Evolutionary conservation across 2,113 vertebrate species (phyloP), one percentile per base, ranked within the genome.

Genomic region (Macrotis lagotis): DNA sequence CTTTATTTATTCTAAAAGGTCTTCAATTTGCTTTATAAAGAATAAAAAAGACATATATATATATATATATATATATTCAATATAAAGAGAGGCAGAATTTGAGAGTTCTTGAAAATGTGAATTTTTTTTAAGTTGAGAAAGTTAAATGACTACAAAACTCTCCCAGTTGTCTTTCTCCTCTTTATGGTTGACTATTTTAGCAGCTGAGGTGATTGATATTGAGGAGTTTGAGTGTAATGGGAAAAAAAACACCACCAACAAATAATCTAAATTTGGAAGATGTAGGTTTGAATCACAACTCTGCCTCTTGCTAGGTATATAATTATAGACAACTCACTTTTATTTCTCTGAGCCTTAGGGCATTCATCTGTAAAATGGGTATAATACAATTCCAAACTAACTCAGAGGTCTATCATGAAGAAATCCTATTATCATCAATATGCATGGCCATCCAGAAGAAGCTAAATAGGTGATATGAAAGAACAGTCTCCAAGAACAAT

Each of bases 141-240:
- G 10, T 55, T 31, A 31, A 59, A 59, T 59, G 28, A 59, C 55
- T 59, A 31, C 28, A 59, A 31, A 59, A 59, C 28, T 11, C 28
- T 11, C 26, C 28, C 55, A 59, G 55, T 31, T 28, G 31, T 59
- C 26, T 3, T 59, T 59, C 47, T 52, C 8, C 50, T 91, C 31
- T 47, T 3, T 28, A 8, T 5, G 37, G 49, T 93, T 53, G 53
- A 11, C n/a, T 37, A 31, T 0, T 0, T 0, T 49, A 49, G 52
- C 6, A 3, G 53, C 53, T 59, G 55, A 59, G 55, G 28, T 12
- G 10, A 59, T 31, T 31, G 9, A 28, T 59, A 59, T 59, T 59
- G 31, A 59, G 55, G 26, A 37, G 14, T 14, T 74, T 12, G 59
- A 66, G 31, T 37, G 6, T 66, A 74, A 12, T n/a, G 28, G 25